phyloP scores from a whole-genome alignment of 2,797 vertebrate genomes.

The Sebastes minor region DNA sequence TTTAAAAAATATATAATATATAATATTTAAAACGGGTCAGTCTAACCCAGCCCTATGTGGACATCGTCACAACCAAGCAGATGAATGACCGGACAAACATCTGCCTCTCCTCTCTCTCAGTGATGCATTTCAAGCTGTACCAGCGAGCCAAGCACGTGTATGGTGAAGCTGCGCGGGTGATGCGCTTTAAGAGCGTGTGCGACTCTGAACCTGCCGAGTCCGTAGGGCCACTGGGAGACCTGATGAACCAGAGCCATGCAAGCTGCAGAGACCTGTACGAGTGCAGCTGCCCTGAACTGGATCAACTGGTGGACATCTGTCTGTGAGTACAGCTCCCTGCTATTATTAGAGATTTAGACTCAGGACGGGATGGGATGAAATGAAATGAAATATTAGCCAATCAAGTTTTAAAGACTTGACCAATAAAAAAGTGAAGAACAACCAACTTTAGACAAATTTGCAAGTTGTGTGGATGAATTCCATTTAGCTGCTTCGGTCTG shows the following conservation, averaged over 20 bases:
- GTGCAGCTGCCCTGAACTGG: conserved; percentile 95
- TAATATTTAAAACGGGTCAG: neutral
- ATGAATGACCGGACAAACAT: neutral
- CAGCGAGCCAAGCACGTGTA: conserved; percentile 95
- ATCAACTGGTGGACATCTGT: conserved; percentile 93
- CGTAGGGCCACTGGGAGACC: conserved; percentile 86
- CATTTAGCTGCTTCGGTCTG: neutral
- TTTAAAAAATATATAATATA: neutral
- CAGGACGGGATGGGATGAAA: neutral
- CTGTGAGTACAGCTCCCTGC: conserved; percentile 77
- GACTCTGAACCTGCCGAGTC: conserved; percentile 80
- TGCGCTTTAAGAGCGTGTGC: conserved; percentile 90
- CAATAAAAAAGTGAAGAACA: neutral
- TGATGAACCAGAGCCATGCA: conserved; percentile 94
- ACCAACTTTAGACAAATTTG: neutral
- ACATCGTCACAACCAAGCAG: neutral
- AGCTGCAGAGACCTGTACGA: conserved; percentile 96
- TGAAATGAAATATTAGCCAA: neutral
- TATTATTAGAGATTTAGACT: neutral
- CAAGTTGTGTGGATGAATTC: neutral
- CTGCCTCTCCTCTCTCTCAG: conserved; percentile 62
- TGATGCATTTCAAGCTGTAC: conserved; percentile 88
- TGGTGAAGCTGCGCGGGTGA: conserved; percentile 91
- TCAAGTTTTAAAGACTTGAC: neutral
- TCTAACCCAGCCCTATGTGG: neutral